Evolutionary conservation across 2,888 invertebrate genomes (phyloP), one percentile per base, ranked within the genome.

Genomic region (Coleophora deauratella): DNA sequence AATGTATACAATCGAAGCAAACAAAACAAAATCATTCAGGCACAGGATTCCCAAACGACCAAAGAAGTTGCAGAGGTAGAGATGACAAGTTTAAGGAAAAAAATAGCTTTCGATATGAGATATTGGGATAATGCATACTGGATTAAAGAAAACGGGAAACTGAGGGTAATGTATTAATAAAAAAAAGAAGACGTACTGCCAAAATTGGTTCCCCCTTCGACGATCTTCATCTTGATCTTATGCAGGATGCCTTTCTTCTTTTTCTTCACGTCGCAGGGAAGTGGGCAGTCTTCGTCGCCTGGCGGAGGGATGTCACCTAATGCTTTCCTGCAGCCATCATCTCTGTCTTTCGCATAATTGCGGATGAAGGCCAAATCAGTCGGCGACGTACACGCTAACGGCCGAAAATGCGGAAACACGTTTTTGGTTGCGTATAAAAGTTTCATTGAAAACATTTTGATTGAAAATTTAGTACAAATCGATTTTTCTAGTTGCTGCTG

Each of bases 131-230:
- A n/a, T n/a, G n/a, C n/a, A n/a, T n/a, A n/a, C n/a, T n/a, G n/a
- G n/a, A n/a, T n/a, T n/a, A n/a, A n/a, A n/a, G n/a, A n/a, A 21
- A 21, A 21, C 6, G 21, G 3, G 3, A 21, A 3, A 3, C 21
- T 6, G 21, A 21, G 6, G 6, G 6, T 4, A 4, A 21, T 21
- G 3, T 3, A 4, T 21, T 6, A 21, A 6, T 21, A 21, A 21
- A 21, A 21, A 6, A 12, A 30, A 14, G 9, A 1, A 21, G 27
- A 60, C 80, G 74, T 55, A 82, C 84, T 79, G 51, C 81, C 81
- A 60, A 85, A 84, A 48, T 84, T 85, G 1, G 79, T 71, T 41
- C 84, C 82, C 13, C 84, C 84, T 50, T 84, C 79, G 14, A 76
- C 55, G 8, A 85, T 54, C 51, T 51, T 74, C 39, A 84, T 44